Evolutionary conservation across 2,888 invertebrate species (phyloP).

Genomic region (Metellina segmentata): DNA sequence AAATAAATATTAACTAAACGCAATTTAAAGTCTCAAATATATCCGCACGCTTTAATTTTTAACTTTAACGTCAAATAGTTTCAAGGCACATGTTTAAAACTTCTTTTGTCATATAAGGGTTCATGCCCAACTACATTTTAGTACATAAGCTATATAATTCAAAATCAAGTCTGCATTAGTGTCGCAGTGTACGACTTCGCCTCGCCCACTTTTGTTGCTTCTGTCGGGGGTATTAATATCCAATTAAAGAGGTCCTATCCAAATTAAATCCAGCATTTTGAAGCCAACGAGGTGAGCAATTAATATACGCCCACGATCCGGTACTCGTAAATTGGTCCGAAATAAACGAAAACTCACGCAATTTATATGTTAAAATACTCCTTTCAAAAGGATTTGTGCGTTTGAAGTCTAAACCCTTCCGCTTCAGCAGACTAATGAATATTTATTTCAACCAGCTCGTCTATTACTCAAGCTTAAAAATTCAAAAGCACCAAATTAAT

Average conservation of each 20-base stretch:
- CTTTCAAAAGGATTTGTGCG: conserved; percentile 40
- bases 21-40: no score
- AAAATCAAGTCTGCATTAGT: no score
- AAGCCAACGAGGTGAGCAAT: conserved; percentile 23
- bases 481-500: conserved; percentile 55
- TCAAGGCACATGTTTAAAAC: no score
- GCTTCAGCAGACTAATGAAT: conserved; percentile 44
- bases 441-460: conserved; percentile 49
- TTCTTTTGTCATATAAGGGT: no score
- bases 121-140: no score
- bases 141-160: no score
- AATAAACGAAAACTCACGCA: conserved; percentile 28
- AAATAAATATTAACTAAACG: no score
- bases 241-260: conserved; percentile 36
- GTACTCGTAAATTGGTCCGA: conserved; percentile 18
- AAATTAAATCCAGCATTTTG: conserved; percentile 54
- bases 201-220: no score
- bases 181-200: no score
- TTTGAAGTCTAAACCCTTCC: conserved; percentile 52
- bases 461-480: conserved; percentile 56
- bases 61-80: neutral
- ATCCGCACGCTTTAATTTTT: neutral
- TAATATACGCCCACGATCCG: conserved; percentile 13
- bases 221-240: conserved; percentile 3
- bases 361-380: conserved; percentile 43